Evolutionary conservation across 1,140 invertebrate species (phyloP).

Genomic region (Sesamia nonagrioides): DNA sequence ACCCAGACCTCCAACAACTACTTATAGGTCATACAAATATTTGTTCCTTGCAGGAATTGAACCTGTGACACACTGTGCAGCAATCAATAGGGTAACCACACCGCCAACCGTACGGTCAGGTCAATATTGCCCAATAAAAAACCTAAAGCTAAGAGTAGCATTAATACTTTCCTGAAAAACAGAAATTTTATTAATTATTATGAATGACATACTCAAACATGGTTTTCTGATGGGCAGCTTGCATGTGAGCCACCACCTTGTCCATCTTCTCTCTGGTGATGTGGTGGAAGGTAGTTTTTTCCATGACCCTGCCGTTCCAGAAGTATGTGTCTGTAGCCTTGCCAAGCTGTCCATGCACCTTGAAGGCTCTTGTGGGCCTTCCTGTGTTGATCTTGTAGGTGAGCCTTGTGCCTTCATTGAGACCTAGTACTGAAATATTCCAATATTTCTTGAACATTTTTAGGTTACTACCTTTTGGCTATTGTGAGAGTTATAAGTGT

Average conservation of each 20-base stretch:
- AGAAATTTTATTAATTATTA: not conserved
- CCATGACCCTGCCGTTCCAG: constrained; percentile 91
- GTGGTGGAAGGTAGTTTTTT: constrained; percentile 91
- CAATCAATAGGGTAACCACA: no score
- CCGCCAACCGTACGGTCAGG: no score
- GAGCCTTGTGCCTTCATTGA: constrained; percentile 89
- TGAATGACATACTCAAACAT: constrained; percentile 93
- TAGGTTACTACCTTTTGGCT: not conserved
- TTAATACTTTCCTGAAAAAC: not conserved
- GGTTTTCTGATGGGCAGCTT: constrained; percentile 93
- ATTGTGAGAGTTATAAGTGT: not conserved
- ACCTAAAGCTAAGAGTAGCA: no score
- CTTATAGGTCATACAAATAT: no score
- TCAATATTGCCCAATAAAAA: no score
- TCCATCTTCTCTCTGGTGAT: constrained; percentile 91
- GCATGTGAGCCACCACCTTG: constrained; percentile 91
- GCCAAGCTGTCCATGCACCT: constrained; percentile 93
- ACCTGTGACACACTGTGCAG: no score
- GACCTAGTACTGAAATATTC: constrained; percentile 89
- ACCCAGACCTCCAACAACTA: no score
- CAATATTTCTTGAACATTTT: constrained; percentile 22
- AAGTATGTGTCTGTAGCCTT: constrained; percentile 93
- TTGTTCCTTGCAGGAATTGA: no score
- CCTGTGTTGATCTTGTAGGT: constrained; percentile 88
- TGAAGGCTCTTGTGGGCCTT: constrained; percentile 90